Conservation (phyloP, 2,113 vertebrate genomes). For the Xyrauchen texanus region DNA sequence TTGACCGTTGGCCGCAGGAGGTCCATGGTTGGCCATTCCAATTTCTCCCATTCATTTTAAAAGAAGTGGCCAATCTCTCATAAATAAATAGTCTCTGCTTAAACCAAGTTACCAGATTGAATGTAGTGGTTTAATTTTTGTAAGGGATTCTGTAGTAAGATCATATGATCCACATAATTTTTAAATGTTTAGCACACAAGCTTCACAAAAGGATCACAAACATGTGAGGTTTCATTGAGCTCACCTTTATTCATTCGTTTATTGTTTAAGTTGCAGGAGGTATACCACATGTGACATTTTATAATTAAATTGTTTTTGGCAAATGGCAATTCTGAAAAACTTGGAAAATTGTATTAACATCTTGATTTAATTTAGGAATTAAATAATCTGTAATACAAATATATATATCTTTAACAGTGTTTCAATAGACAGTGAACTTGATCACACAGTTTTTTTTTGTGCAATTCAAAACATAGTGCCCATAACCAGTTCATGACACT, state of each 20-base stretch:
- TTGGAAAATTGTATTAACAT: background rate
- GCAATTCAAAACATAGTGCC: background rate
- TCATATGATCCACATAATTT: too few species aligned
- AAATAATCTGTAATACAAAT: too few species aligned
- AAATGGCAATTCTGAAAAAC: background rate
- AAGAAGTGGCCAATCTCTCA: too few species aligned
- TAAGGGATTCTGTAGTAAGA: too few species aligned
- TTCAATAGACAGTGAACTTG: background rate
- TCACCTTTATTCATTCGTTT: constrained; percentile 41
- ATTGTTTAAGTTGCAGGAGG: background rate
- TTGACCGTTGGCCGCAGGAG: too few species aligned
- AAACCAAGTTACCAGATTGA: too few species aligned
- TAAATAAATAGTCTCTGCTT: too few species aligned
- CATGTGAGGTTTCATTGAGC: background rate
- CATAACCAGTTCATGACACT: background rate
- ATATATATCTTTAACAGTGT: too few species aligned
- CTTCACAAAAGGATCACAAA: background rate
- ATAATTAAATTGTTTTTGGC: background rate
- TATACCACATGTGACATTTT: background rate
- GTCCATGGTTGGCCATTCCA: too few species aligned
- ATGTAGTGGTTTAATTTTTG: too few species aligned
- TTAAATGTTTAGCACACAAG: background rate
- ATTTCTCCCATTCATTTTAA: too few species aligned
- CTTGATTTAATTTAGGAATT: background rate
- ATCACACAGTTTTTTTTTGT: background rate